A percentile compares a stretch with the other conserved stretches of the same genome.
Conservation (phyloP, 2,888 invertebrate species). For the Drosophila maculinotata region DNA sequence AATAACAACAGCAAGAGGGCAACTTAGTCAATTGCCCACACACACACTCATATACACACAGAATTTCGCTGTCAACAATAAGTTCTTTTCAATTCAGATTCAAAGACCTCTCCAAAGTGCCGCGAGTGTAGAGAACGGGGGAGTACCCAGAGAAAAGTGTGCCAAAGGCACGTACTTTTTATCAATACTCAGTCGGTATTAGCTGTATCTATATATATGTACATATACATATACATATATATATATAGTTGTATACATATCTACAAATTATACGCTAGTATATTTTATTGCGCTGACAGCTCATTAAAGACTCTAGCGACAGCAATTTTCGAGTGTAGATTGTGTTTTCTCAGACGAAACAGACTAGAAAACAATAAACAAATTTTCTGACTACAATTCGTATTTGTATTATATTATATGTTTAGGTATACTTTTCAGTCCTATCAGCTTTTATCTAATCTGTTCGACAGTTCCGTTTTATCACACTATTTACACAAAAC, state of each 20-base stretch:
- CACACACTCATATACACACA: conserved; percentile 7
- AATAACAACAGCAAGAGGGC: conserved; percentile 26
- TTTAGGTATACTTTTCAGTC: neutral
- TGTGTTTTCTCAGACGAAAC: neutral
- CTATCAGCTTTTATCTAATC: conserved; percentile 34
- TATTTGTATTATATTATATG: neutral
- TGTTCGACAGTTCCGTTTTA: conserved; percentile 12
- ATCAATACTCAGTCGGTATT: conserved; percentile 55
- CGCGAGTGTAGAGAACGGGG: neutral
- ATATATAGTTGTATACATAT: neutral
- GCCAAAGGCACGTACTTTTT: conserved; percentile 57
- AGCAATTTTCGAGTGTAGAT: conserved; percentile 8
- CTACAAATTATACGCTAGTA: no score
- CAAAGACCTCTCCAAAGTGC: conserved; percentile 9
- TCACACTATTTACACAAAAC: conserved; percentile 17
- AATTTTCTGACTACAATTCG: neutral
- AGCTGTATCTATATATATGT: conserved; percentile 20
- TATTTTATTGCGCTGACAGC: conserved; percentile 18
- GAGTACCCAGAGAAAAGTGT: conserved; percentile 20
- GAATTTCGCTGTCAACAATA: conserved; percentile 56
- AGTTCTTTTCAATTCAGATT: conserved; percentile 56
- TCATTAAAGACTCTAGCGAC: conserved; percentile 20
- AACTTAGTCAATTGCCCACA: conserved; percentile 12
- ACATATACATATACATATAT: neutral
- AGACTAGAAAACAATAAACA: neutral